A percentile compares a stretch with the other conserved stretches of the same genome.
Evolutionary conservation across 2,888 invertebrate species (phyloP).

Genomic region (Terebella lapidaria): DNA sequence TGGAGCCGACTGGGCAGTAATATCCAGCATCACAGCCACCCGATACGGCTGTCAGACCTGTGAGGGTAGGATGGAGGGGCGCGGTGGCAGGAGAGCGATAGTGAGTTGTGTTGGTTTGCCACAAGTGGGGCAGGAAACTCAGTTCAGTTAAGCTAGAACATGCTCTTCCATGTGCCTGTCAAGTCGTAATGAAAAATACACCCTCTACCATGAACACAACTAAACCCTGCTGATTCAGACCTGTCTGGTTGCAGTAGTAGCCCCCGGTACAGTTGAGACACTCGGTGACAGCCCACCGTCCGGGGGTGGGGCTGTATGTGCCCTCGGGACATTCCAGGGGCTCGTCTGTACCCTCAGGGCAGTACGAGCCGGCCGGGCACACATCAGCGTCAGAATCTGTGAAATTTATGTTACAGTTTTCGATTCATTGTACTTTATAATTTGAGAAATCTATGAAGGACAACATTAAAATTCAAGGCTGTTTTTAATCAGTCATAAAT

Average conservation of each 20-base stretch:
- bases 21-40: conserved; percentile 40
- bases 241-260: conserved; percentile 44
- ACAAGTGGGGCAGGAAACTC: no score
- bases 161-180: no score
- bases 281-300: conserved; percentile 29
- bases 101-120: no score
- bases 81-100: neutral
- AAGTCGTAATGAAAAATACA: no score
- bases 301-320: conserved; percentile 34
- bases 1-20: conserved; percentile 42
- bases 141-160: no score
- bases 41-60: conserved; percentile 38
- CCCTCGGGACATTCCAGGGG: conserved; percentile 45
- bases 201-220: no score
- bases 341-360: conserved; percentile 39
- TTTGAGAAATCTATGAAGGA: no score
- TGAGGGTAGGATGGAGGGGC: neutral
- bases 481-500: no score
- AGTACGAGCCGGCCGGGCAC: conserved; percentile 46
- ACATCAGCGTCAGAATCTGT: conserved; percentile 31
- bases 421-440: no score
- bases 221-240: no score
- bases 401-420: no score
- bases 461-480: no score
- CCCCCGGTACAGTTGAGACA: conserved; percentile 50